Percentiles rank a stretch among this genome's conserved stretches.
Conservation (phyloP, 1,140 invertebrate species). For the Rhagoletis zephyria region DNA sequence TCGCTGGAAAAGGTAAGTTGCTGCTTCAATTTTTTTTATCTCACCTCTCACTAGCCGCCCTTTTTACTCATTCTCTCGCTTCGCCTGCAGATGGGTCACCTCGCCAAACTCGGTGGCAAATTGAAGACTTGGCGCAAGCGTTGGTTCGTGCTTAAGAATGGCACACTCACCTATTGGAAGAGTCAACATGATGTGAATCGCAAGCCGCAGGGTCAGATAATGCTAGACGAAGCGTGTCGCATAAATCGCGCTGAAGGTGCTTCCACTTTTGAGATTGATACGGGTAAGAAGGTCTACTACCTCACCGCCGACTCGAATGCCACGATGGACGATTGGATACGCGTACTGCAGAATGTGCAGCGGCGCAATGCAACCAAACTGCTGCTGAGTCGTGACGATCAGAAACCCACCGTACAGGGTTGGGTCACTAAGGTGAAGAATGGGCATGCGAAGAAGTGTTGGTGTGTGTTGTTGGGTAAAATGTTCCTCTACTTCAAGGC, state of each 20-base stretch:
- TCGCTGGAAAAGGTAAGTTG: slow-evolving; percentile 86
- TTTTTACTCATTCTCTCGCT: neutral
- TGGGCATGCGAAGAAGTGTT: slow-evolving; percentile 93
- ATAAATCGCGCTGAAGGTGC: slow-evolving; percentile 92
- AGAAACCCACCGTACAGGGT: slow-evolving; percentile 93
- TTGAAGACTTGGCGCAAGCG: slow-evolving; percentile 95
- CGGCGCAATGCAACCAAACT: slow-evolving; percentile 92
- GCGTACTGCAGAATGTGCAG: slow-evolving; percentile 90
- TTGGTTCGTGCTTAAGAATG: slow-evolving; percentile 95
- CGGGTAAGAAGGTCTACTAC: slow-evolving; percentile 93
- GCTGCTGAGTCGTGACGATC: slow-evolving; percentile 90
- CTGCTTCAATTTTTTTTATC: neutral
- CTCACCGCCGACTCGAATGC: slow-evolving; percentile 93
- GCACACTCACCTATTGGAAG: slow-evolving; percentile 93
- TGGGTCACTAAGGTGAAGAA: slow-evolving; percentile 97
- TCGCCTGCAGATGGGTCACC: slow-evolving; percentile 81
- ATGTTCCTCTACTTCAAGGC: slow-evolving; percentile 97
- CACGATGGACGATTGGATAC: slow-evolving; percentile 95
- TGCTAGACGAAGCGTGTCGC: slow-evolving; percentile 91
- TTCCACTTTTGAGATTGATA: slow-evolving; percentile 94
- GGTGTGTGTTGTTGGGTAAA: slow-evolving; percentile 94
- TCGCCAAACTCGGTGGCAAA: slow-evolving; percentile 95
- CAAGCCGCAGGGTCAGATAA: slow-evolving; percentile 93
- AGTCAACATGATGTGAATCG: slow-evolving; percentile 88
- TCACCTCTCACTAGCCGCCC: neutral